These are phyloP conservation scores for Montifringilla adamsi DNA, from an alignment of 2,113 vertebrate genomes.

Conservation along the genomic window DNA sequence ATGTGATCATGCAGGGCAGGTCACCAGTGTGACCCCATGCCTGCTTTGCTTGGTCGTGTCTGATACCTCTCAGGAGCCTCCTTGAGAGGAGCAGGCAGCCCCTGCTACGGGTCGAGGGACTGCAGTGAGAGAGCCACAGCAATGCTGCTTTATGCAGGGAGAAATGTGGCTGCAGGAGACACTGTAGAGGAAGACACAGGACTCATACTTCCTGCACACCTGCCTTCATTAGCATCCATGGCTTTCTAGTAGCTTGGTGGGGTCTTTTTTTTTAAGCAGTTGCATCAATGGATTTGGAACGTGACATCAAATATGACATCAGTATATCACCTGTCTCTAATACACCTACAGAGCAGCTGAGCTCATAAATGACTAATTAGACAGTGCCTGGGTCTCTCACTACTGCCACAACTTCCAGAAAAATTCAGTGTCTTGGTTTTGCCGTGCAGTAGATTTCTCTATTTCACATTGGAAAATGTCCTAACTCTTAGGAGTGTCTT, in stretches of 20 bases:
- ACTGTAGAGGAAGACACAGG: not conserved
- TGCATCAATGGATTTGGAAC: not conserved
- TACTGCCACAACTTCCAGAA: not conserved
- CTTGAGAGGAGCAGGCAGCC: not conserved
- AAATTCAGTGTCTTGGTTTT: not conserved
- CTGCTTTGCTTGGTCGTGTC: not conserved
- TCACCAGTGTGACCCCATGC: not conserved
- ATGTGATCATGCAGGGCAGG: rapidly evolving
- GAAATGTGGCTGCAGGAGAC: not conserved
- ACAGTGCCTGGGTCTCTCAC: not conserved
- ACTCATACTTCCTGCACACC: not conserved
- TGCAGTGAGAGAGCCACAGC: not conserved
- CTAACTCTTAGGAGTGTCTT: not conserved
- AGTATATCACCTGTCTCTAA: not conserved
- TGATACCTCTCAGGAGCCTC: rapidly evolving
- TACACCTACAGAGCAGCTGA: not conserved
- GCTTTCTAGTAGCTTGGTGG: not conserved
- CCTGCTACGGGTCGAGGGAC: rapidly evolving
- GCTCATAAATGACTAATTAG: not conserved
- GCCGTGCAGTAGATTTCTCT: not conserved
- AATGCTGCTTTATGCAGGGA: not conserved
- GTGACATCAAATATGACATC: not conserved
- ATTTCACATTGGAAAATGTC: not conserved
- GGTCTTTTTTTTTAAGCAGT: not conserved
- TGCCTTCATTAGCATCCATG: not conserved